Conservation (phyloP, 2,113 vertebrate genomes). For the Gopherus evgoodei region DNA sequence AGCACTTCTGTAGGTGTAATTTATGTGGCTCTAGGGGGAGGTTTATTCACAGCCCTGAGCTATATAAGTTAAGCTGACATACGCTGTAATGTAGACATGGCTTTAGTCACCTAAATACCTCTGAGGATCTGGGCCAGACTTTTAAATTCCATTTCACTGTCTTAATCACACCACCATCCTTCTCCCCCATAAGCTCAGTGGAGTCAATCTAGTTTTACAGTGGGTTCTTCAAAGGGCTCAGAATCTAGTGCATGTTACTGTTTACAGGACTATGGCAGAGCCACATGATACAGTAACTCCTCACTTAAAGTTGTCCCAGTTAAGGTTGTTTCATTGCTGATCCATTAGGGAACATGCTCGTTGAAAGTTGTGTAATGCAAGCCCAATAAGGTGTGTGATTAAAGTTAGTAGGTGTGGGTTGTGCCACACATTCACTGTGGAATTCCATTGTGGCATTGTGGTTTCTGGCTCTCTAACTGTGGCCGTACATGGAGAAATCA, state of each 20-base stretch:
- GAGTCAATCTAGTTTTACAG: rapidly evolving
- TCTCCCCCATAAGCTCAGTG: not conserved
- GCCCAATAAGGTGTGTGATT: not conserved
- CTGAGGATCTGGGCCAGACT: not conserved
- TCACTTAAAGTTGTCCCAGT: too few species aligned
- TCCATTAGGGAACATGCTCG: too few species aligned
- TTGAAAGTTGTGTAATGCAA: rapidly evolving
- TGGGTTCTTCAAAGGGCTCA: not conserved
- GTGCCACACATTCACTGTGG: not conserved
- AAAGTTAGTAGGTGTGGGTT: not conserved
- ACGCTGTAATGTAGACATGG: too few species aligned
- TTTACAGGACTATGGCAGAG: not conserved
- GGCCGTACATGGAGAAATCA: not conserved
- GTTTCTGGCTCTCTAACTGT: not conserved
- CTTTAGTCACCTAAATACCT: too few species aligned
- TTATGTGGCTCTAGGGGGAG: too few species aligned
- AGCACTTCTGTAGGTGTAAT: too few species aligned
- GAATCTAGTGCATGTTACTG: rapidly evolving
- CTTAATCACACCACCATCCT: not conserved
- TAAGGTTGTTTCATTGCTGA: too few species aligned
- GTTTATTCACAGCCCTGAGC: too few species aligned
- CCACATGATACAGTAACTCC: not conserved
- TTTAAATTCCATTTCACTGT: not conserved
- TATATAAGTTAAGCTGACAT: too few species aligned
- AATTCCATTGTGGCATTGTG: not conserved